phyloP scores from a whole-genome alignment of 2,113 vertebrate genomes.

The Pelmatolapia mariae region DNA sequence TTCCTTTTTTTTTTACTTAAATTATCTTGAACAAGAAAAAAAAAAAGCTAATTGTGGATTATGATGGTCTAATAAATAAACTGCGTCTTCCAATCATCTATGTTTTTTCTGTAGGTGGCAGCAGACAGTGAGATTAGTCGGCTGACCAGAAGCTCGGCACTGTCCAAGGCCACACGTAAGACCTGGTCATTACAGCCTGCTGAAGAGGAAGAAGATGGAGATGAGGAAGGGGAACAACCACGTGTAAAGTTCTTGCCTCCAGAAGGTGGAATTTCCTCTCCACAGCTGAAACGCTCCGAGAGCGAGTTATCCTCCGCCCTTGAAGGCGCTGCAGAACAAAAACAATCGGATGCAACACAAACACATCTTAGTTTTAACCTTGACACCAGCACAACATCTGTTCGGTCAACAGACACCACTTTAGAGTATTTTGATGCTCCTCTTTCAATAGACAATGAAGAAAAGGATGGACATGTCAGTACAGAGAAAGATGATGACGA shows the following conservation, averaged over 20 bases:
- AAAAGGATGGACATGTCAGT: background rate
- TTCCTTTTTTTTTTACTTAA: accelerated
- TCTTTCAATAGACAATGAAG: conserved; percentile 61
- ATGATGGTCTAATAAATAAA: background rate
- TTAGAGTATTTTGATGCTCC: conserved; percentile 82
- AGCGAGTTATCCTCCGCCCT: conserved; percentile 10
- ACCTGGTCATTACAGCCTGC: conserved; percentile 45
- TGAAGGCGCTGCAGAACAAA: conserved; percentile 31
- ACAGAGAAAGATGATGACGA: conserved; percentile 27
- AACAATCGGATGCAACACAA: conserved; percentile 4
- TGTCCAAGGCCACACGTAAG: conserved; percentile 34
- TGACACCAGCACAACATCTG: conserved; percentile 69
- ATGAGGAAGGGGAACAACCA: conserved; percentile 23
- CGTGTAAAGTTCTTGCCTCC: conserved; percentile 6
- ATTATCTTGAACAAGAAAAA: background rate
- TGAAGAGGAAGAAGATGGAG: conserved; percentile 21
- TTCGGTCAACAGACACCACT: conserved; percentile 76
- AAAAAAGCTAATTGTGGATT: accelerated
- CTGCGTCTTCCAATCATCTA: background rate
- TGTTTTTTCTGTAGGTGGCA: conserved; percentile 54
- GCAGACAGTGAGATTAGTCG: conserved; percentile 57
- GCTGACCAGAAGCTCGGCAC: conserved; percentile 35
- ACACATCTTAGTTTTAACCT: conserved; percentile 44
- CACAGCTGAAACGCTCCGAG: conserved; percentile 11
- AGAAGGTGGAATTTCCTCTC: conserved; percentile 27